Percentiles rank a stretch among this genome's conserved stretches.
phyloP scores from a whole-genome alignment of 2,888 invertebrate genomes.

The Cephus pulcher region DNA sequence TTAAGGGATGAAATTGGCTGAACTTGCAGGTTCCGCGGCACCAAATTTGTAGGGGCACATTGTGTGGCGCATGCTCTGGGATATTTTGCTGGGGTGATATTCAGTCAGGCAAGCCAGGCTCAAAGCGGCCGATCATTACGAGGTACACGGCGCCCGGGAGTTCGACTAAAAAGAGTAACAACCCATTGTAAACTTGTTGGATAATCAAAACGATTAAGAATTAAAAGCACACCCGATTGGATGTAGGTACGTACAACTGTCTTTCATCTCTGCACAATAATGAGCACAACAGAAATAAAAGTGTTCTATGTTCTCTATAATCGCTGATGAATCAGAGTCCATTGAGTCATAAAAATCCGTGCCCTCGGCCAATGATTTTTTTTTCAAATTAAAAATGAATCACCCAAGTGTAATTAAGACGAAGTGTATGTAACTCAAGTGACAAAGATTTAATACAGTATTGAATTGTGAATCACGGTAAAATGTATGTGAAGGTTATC shows the following conservation, averaged over 20 bases:
- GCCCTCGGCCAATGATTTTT: not conserved
- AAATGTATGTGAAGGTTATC: not conserved
- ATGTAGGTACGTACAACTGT: not conserved
- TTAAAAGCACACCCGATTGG: not conserved
- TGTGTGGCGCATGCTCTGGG: conserved; percentile 45
- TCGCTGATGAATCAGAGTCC: not conserved
- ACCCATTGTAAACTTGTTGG: not conserved
- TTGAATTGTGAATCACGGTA: not conserved
- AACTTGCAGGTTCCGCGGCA: not conserved
- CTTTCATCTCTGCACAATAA: not conserved
- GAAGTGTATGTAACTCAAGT: not conserved
- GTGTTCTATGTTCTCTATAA: not conserved
- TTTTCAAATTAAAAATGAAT: not conserved
- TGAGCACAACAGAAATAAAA: not conserved
- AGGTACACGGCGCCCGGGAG: conserved; percentile 43
- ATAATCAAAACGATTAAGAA: not conserved
- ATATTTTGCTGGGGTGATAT: conserved; percentile 45
- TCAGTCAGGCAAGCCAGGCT: conserved; percentile 47
- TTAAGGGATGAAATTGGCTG: not conserved
- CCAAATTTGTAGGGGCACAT: conserved; percentile 21
- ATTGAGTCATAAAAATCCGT: not conserved
- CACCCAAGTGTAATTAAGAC: not conserved
- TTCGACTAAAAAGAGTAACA: not conserved
- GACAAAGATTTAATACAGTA: not conserved
- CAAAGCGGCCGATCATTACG: conserved; percentile 57